A percentile compares a stretch with the other conserved stretches of the same genome.
Conservation (phyloP, 2,797 vertebrate species). For the Tenualosa thibaudeaui region DNA sequence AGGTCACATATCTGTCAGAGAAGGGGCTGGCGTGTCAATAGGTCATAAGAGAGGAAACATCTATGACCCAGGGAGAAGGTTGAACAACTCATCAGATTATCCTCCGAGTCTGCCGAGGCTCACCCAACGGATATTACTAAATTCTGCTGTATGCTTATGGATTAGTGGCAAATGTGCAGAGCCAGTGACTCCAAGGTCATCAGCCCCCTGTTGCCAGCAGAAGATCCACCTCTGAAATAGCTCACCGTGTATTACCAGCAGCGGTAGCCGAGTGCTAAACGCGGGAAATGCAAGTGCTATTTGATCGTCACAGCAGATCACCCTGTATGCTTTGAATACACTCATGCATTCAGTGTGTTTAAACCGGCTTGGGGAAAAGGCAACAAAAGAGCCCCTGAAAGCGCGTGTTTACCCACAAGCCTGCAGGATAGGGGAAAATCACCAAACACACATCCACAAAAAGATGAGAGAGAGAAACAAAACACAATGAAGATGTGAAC, state of each 20-base stretch:
- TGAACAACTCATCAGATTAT: background rate
- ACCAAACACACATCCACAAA: background rate
- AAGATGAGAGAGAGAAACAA: background rate
- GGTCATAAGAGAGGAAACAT: background rate
- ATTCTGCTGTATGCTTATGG: slow-evolving; percentile 8
- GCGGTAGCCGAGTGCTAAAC: background rate
- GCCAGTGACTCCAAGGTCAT: background rate
- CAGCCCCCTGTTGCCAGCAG: too few relatives aligned
- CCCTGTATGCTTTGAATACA: background rate
- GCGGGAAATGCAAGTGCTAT: background rate
- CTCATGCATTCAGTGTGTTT: background rate
- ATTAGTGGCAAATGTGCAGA: background rate
- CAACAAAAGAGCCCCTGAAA: background rate
- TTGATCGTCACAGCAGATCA: background rate
- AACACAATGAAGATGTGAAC: background rate
- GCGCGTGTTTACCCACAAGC: background rate
- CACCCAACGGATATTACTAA: background rate
- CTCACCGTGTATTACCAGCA: too few relatives aligned
- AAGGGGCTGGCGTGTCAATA: background rate
- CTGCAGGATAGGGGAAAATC: background rate
- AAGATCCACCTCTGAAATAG: background rate
- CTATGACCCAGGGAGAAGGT: background rate
- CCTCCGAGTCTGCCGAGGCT: background rate
- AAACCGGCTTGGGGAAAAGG: background rate
- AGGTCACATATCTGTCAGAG: background rate